These are phyloP conservation scores for Neodon shergylaensis DNA, from an alignment of 2,113 vertebrate genomes.

Conservation along the genomic window DNA sequence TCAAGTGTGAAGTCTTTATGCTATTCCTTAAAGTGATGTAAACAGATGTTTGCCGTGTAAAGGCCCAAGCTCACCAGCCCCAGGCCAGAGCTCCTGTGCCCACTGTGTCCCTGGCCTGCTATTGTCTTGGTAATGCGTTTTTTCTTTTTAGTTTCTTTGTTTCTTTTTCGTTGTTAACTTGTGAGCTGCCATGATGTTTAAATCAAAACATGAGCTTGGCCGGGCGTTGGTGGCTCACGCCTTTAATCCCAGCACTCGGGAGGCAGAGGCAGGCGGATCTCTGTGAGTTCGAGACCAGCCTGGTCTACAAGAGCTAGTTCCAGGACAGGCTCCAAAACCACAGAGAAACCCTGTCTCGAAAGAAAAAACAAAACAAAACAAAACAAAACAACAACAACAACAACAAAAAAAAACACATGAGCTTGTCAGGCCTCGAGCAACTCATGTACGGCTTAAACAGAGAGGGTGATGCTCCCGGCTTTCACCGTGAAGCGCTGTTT, in stretches of 20 bases:
- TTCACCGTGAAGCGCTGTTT: neutral
- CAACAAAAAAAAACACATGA: neutral
- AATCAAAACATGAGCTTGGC: neutral
- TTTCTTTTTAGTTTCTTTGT: neutral
- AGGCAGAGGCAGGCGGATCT: no score
- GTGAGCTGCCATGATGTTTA: no score
- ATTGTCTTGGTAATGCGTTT: neutral
- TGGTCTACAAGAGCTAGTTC: no score
- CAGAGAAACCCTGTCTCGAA: no score
- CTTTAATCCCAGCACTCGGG: no score
- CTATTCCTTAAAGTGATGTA: neutral
- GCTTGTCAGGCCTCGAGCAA: neutral
- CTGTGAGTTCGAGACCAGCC: no score
- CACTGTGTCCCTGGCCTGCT: neutral
- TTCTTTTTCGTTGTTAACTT: neutral
- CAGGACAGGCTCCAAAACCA: no score
- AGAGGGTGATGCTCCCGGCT: neutral
- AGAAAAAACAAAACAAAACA: no score
- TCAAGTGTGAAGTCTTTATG: neutral
- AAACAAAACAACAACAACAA: no score
- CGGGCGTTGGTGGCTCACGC: no score
- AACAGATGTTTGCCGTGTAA: no score
- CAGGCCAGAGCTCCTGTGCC: neutral
- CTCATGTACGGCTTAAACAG: neutral
- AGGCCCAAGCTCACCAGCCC: neutral